Conservation (phyloP, 2,113 vertebrate species). For the Cyanoramphus novaezelandiae region DNA sequence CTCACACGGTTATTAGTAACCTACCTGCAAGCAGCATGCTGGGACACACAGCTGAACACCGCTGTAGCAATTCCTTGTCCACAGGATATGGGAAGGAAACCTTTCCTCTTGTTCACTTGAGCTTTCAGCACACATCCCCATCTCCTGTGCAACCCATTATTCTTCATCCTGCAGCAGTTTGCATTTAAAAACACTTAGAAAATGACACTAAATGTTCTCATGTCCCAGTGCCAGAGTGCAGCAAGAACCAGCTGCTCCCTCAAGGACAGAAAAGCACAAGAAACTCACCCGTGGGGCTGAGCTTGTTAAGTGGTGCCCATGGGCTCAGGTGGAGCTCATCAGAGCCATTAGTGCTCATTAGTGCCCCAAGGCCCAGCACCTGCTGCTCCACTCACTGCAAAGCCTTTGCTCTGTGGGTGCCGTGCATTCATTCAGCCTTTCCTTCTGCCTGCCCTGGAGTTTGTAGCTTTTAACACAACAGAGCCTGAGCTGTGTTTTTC, state of each 20-base stretch:
- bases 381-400: neutral
- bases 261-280: accelerated
- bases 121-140: neutral
- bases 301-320: neutral
- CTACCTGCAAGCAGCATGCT: neutral
- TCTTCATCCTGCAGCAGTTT: neutral
- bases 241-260: accelerated
- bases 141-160: neutral
- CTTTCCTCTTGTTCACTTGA: neutral
- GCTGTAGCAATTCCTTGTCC: accelerated
- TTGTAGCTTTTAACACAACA: neutral
- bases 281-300: neutral
- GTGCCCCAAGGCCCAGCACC: neutral
- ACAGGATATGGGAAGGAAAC: neutral
- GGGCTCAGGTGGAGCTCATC: neutral
- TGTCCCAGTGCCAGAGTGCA: accelerated
- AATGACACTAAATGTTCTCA: accelerated
- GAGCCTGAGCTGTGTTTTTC: neutral
- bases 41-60: accelerated
- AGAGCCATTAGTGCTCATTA: neutral
- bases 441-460: neutral
- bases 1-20: accelerated
- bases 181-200: neutral
- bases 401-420: neutral
- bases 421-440: too few species aligned